These are phyloP conservation scores for Heteromormyrus szaboi DNA, from an alignment of 2,797 vertebrate genomes.

Conservation along the genomic window DNA sequence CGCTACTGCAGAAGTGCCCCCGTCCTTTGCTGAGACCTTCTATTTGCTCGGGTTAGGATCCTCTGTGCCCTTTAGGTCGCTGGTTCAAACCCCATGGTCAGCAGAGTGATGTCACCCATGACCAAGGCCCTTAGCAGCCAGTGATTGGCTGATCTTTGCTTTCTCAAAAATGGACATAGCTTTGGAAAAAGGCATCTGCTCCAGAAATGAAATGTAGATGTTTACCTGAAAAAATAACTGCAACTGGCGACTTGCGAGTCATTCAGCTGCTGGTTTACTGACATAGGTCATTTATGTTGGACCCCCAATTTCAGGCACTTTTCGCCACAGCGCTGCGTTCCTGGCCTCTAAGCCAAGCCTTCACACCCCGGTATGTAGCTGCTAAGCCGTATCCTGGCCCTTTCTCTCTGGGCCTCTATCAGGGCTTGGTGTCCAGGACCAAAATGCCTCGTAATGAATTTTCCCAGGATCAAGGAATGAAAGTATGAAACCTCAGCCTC, in stretches of 20 bases:
- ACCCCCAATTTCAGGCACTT: neutral
- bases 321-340: neutral
- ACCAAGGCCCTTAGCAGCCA: neutral
- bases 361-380: neutral
- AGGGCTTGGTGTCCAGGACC: neutral
- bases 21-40: neutral
- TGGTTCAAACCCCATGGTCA: neutral
- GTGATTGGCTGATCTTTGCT: neutral
- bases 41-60: neutral
- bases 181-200: too few relatives aligned
- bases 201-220: neutral
- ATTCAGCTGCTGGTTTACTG: neutral
- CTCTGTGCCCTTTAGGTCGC: neutral
- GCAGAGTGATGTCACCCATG: neutral
- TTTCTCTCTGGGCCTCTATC: neutral
- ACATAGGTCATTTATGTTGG: neutral
- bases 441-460: slow-evolving; percentile 1
- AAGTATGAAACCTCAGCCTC: neutral
- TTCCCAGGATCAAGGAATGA: neutral
- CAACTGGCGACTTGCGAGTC: neutral
- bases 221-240: neutral
- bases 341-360: neutral
- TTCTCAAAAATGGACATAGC: neutral
- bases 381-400: neutral
- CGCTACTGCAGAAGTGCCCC: neutral